Conservation (phyloP, 2,888 invertebrate species). For the Lasioglossum zephyrum region DNA sequence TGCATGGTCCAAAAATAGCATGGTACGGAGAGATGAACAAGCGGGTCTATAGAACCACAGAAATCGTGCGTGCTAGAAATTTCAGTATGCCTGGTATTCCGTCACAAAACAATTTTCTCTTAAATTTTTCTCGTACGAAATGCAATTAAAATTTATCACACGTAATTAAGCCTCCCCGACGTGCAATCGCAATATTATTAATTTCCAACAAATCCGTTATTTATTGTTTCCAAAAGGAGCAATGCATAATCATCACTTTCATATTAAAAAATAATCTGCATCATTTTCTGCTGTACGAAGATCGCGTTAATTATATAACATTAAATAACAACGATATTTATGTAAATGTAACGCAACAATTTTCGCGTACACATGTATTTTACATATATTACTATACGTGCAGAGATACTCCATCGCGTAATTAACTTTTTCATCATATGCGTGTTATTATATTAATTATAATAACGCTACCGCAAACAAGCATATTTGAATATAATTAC, state of each 20-base stretch:
- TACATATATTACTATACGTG: neutral
- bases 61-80: constrained; percentile 55
- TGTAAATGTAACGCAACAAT: neutral
- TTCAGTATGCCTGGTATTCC: constrained; percentile 31
- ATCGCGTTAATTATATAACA: neutral
- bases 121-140: neutral
- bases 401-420: neutral
- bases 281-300: neutral
- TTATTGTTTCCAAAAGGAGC: neutral
- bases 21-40: constrained; percentile 53
- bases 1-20: constrained; percentile 56
- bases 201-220: neutral
- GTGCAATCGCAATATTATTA: neutral
- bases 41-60: constrained; percentile 49
- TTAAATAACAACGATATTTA: neutral
- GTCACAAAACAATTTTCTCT: constrained; percentile 1
- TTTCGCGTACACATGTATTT: neutral
- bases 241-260: neutral
- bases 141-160: neutral
- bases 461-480: neutral
- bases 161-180: neutral
- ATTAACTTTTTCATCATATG: neutral
- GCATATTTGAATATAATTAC: neutral
- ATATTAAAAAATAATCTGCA: neutral
- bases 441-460: neutral